Base-by-base conservation (phyloP, 2,888 invertebrate species). In the Chrysina gloriosa region DNA sequence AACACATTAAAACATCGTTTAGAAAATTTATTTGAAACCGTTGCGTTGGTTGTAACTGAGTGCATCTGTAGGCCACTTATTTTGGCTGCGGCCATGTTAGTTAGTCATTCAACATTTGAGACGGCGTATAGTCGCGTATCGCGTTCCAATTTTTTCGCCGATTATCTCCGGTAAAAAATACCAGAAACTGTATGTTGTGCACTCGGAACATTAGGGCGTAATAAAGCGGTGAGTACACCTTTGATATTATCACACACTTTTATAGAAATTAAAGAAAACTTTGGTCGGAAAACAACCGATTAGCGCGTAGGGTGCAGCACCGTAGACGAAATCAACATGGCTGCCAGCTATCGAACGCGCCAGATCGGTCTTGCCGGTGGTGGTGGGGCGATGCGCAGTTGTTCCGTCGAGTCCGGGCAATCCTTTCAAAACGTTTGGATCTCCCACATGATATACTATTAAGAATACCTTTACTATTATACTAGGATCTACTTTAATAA, bases 301-400 rank as follows among this genome's bases (percentile, higher is more conserved):
- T 6, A 70, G 71, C 73, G 68, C 73, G 58, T 70, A 74, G 75
- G 68, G 73, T 70, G 79, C 79, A 80, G 79, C 80, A 80, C 81
- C 73, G 76, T 80, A 79, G 79, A 71, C 71, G 73, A 78, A 79
- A 78, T 70, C 81, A 83, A 81, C 76, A 83, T 83, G 83, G 83
- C 83, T 77, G 81, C 75, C 70, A 61, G 52, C 39, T 50, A 65
- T 69, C 69, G 68, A 64, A 48, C 64, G 47, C 66, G 70, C 63
- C 39, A 7, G 58, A 58, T 14, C 58, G 58, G 58, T 42, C 42
- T 42, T 42, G 31, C 29, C 14, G 52, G n/a, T 16, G 39, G 39
- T 67, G 54, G 69, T 66, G 61, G 66, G 69, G 69, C 56, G 65
- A 34, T 69, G 69, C 69, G 69, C 69, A 69, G 67, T 50, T 58